phyloP scores from a whole-genome alignment of 1,140 invertebrate species.

The Eumaeus atala region DNA sequence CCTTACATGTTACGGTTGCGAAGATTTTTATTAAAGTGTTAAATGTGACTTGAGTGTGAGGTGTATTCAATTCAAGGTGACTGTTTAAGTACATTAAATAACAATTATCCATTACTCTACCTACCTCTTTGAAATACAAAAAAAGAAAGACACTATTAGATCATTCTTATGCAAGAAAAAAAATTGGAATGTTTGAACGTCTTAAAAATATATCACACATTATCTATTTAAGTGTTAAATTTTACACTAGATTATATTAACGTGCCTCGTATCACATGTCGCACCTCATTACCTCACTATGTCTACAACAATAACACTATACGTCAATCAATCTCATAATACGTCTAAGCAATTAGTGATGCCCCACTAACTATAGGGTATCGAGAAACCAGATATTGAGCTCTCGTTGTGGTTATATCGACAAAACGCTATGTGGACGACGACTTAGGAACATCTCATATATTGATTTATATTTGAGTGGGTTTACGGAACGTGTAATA shows the following conservation, averaged over 20 bases:
- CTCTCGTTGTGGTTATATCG: slow-evolving; percentile 28
- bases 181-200: not conserved
- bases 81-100: no score
- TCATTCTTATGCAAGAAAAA: no score
- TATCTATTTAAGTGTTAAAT: slow-evolving; percentile 21
- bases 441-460: slow-evolving; percentile 28
- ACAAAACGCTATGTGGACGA: slow-evolving; percentile 32
- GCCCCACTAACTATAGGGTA: slow-evolving; percentile 31
- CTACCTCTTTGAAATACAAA: no score
- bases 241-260: slow-evolving; percentile 11
- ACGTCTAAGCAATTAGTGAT: slow-evolving; percentile 35
- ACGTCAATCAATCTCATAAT: slow-evolving; percentile 38
- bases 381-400: slow-evolving; percentile 30
- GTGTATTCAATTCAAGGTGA: no score
- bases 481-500: slow-evolving; percentile 15
- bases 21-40: no score
- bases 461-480: slow-evolving; percentile 24
- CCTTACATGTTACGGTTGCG: no score
- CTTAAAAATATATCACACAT: slow-evolving; percentile 6
- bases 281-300: slow-evolving; percentile 28
- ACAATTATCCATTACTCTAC: no score
- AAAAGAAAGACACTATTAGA: no score
- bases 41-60: no score
- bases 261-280: slow-evolving; percentile 18
- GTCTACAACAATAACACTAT: slow-evolving; percentile 25